Base-by-base conservation (phyloP, 2,113 vertebrate species). In the Podilymbus podiceps region DNA sequence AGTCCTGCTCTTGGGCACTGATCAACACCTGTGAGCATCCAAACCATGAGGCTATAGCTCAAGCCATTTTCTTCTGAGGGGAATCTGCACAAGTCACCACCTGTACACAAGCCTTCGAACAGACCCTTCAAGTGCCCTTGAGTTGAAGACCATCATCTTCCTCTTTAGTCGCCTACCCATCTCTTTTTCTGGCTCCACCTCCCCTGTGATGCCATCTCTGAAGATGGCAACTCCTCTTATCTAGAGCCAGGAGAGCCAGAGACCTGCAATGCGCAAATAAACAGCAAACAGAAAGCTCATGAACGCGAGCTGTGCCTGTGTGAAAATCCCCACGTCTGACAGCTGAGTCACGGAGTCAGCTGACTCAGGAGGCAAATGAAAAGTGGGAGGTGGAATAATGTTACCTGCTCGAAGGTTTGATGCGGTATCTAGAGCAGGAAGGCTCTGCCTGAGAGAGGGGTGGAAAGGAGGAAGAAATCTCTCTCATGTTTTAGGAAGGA, bases 381-480 rank as follows among this genome's bases (percentile, higher is more conserved):
- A 96, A 90, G 92, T 89, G 85, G 92, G 92, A 96, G 95, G 90
- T 84, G 89, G 74, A 95, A 96, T 93, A 94, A 88, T 82, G 89
- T 63, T 84, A 88, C 93, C 91, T 91, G 9, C 93, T 79, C 0
- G 7, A 68, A 87, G 89, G 71, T 76, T 82, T 88, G 77, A 33
- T 85, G 60, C 4, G 0, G 71, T 76, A 85, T 82, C 88, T 82
- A 73, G 71, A 96, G 90, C 95, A 91, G 74, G 27, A 92, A 49
- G 78, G 56, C 80, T 83, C 83, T 63, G 60, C 52, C 60, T 71
- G 67, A 58, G 68, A 85, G 53, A 88, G 68, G 49, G 46, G 46
- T 67, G 89, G 88, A 63, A 84, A 90, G 68, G 47, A 90, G 62
- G 82, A 81, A 79, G 83, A 76, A 75, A 85, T 9, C 40, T 52